Conservation (phyloP, 2,888 invertebrate species). For the Oscheius myriophilus region DNA sequence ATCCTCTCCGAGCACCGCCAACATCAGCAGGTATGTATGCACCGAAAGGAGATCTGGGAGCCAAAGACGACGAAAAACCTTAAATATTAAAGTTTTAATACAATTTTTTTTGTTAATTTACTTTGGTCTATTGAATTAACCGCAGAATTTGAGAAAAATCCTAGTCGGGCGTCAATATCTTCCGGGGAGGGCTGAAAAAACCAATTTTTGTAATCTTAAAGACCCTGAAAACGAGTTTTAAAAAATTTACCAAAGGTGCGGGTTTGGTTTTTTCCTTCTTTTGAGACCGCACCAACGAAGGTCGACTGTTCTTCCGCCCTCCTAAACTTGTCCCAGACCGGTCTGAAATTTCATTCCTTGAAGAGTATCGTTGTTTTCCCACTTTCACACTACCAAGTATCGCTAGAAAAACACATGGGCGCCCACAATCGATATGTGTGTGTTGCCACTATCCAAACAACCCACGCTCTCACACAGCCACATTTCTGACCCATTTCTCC, state of each 20-base stretch:
- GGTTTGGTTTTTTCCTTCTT: slow-evolving; percentile 21
- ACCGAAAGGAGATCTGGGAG: slow-evolving; percentile 18
- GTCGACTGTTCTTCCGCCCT: slow-evolving; percentile 18
- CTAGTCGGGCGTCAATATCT: slow-evolving; percentile 10
- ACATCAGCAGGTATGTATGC: slow-evolving; percentile 13
- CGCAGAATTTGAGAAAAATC: slow-evolving; percentile 9
- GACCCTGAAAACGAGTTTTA: not conserved
- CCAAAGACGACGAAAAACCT: slow-evolving; percentile 14
- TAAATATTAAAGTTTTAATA: not conserved
- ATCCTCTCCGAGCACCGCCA: slow-evolving; percentile 4
- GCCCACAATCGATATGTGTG: slow-evolving; percentile 26
- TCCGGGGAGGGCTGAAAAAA: slow-evolving; percentile 16
- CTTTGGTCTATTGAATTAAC: slow-evolving; percentile 15
- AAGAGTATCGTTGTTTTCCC: not conserved
- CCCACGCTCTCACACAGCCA: slow-evolving; percentile 24
- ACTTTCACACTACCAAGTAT: slow-evolving; percentile 6
- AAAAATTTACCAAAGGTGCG: slow-evolving; percentile 19
- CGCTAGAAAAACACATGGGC: slow-evolving; percentile 26
- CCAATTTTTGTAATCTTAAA: slow-evolving; percentile 4
- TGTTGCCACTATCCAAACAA: slow-evolving; percentile 30
- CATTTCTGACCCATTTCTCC: no score
- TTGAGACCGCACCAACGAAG: slow-evolving; percentile 2
- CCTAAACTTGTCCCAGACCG: slow-evolving; percentile 18
- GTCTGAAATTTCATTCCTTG: slow-evolving; percentile 9
- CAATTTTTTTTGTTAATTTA: not conserved